Conservation (phyloP, 2,113 vertebrate genomes). For the Hiodon alosoides region DNA sequence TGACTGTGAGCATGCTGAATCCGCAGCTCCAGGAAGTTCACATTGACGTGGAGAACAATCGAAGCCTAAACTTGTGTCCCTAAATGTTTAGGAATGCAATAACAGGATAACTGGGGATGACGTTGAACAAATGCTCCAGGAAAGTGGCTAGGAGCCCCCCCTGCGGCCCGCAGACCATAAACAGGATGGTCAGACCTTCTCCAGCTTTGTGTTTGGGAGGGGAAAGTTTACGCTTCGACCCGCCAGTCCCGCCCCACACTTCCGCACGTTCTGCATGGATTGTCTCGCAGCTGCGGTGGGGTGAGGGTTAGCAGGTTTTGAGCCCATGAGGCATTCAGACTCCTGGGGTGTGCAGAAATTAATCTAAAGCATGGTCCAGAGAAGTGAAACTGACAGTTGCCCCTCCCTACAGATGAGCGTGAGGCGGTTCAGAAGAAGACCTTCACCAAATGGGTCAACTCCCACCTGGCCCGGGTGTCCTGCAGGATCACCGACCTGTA, state of each 20-base stretch:
- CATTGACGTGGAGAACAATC: conserved; percentile 24
- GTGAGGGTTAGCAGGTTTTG: background rate
- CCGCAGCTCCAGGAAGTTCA: background rate
- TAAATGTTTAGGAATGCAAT: conserved; percentile 35
- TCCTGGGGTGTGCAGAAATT: background rate
- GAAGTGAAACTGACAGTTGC: conserved; percentile 1
- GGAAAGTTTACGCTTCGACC: background rate
- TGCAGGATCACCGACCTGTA: conserved; percentile 85
- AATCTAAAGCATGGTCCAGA: background rate
- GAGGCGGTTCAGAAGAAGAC: conserved; percentile 91
- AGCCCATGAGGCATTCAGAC: conserved; percentile 41
- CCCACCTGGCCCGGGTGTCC: conserved; percentile 79
- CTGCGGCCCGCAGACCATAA: background rate
- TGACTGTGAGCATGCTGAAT: too few relatives aligned
- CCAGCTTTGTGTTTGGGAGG: background rate
- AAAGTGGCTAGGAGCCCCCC: conserved; percentile 4
- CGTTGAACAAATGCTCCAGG: conserved; percentile 33
- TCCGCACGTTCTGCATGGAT: background rate
- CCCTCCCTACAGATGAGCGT: conserved; percentile 67
- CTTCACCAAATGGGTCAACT: conserved; percentile 90
- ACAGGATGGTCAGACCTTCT: conserved; percentile 19
- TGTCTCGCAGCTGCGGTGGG: background rate
- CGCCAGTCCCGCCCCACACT: background rate
- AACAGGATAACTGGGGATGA: conserved; percentile 40
- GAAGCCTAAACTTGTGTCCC: conserved; percentile 29